Base-by-base conservation (phyloP, 2,113 vertebrate genomes). In the Maccullochella peelii region DNA sequence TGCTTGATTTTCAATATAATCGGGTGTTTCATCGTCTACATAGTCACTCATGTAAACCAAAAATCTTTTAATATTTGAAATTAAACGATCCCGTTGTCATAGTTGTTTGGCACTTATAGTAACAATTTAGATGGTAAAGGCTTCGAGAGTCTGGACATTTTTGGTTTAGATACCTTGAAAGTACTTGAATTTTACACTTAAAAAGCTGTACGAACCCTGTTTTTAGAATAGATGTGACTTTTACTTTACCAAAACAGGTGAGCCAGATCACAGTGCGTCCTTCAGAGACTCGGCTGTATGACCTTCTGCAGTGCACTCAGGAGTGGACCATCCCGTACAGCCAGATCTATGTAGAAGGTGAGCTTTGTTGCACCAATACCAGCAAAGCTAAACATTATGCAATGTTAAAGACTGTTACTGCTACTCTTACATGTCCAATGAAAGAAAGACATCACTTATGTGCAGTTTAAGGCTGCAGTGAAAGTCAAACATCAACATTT, bases 251-350 rank as follows among this genome's bases (percentile, higher is more conserved):
- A 44, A 79, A 77, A 30, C 74, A 93, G 92, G 93, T 94, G 42
- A 94, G 92, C 79, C 83, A 90, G 76, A 79, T 95, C 61, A 94
- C 95, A 54, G 1, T 97, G 74, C 93, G 83, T 27, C 94, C 96
- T 4, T 96, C 95, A 15, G 93, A 88, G 65, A 94, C 92, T 8
- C 91, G 93, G 25, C 95, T 97, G n/a, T 97, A 95, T 8, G 94
- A 97, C 0, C 89, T 96, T 0, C 91, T 99, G 77, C 96, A 96
- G 85, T 99, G 98, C 80, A 97, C 96, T 52, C 85, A 92, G 33
- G 79, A 80, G 15, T 97, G 96, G 79, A 94, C 88, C 80, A 94
- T 91, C 8, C 94, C 95, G 52, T 98, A 99, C 50, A 97, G 97
- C 73, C 86, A 88, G 83, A 90, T 95, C 73, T 94, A 71, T 57